Conservation (phyloP, 2,888 invertebrate genomes). For the Cephalotes varians region DNA sequence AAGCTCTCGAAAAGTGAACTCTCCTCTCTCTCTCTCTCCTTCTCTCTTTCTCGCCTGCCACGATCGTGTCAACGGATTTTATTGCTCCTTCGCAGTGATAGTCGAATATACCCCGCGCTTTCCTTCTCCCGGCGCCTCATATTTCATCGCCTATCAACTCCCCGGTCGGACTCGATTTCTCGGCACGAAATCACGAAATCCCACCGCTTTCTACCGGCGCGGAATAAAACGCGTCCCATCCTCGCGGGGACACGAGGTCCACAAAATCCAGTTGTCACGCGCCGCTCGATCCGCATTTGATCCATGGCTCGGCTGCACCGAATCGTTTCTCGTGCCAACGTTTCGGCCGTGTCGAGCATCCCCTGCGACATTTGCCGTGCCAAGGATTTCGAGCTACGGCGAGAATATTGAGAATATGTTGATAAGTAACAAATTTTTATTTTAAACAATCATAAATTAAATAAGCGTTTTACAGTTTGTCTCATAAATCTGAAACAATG, state of each 20-base stretch:
- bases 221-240: constrained; percentile 64
- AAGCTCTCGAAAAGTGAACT: constrained; percentile 41
- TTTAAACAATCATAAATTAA: background rate
- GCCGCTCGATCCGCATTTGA: constrained; percentile 67
- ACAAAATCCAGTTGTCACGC: constrained; percentile 67
- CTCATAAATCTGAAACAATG: background rate
- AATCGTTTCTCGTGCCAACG: constrained; percentile 18
- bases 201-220: constrained; percentile 38
- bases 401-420: background rate
- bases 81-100: constrained; percentile 65
- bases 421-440: background rate
- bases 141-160: constrained; percentile 72
- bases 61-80: constrained; percentile 64
- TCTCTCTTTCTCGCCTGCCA: background rate
- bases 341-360: constrained; percentile 34
- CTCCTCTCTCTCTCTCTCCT: background rate
- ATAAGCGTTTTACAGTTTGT: background rate
- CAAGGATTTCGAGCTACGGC: background rate
- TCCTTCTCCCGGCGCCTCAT: constrained; percentile 56
- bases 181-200: constrained; percentile 61
- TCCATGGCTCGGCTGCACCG: constrained; percentile 47
- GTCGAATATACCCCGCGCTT: constrained; percentile 38
- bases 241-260: constrained; percentile 58
- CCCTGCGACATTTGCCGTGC: background rate
- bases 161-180: constrained; percentile 48